Evolutionary conservation across 1,140 invertebrate genomes (phyloP), one percentile per base, ranked within the genome.

Genomic region (Aporrectodea caliginosa): DNA sequence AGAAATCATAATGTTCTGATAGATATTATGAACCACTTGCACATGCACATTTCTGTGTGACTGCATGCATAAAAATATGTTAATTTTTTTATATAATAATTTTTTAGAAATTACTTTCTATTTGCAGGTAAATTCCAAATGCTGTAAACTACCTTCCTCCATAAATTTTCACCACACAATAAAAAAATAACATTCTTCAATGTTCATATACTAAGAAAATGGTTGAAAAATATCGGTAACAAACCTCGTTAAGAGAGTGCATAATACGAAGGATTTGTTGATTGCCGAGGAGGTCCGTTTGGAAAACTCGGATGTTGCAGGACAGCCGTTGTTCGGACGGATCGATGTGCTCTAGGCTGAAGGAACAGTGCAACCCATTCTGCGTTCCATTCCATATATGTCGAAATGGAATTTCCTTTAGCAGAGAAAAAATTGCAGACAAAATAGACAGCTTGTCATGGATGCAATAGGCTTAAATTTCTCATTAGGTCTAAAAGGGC

Each of bases 381-480:
- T 94, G 94, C 83, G 92, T 92, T 22, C 93, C 92, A 83, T 93
- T 93, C 94, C 96, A 96, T 22, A 98, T 91, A 84, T 95, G 94
- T 75, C 92, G 91, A 88, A 97, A 98, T 30, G 94, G 93, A 81
- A 98, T 94, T 87, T 97, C 95, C 90, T 91, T 12, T n/a, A n/a
- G n/a, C n/a, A n/a, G n/a, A n/a, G n/a, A n/a, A n/a, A n/a, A n/a
- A n/a, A n/a, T n/a, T n/a, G n/a, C n/a, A n/a, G n/a, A n/a, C n/a
- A n/a, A n/a, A n/a, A n/a, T n/a, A n/a, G n/a, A n/a, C n/a, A n/a
- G n/a, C n/a, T n/a, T n/a, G n/a, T n/a, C n/a, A n/a, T n/a, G n/a
- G n/a, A n/a, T n/a, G n/a, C n/a, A n/a, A n/a, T n/a, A n/a, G n/a
- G n/a, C n/a, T n/a, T n/a, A n/a, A n/a, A n/a, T n/a, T n/a, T n/a